A percentile compares a stretch with the other conserved stretches of the same genome.
These are phyloP conservation scores for Arizona elegans DNA, from an alignment of 2,113 vertebrate species.

Conservation along the genomic window DNA sequence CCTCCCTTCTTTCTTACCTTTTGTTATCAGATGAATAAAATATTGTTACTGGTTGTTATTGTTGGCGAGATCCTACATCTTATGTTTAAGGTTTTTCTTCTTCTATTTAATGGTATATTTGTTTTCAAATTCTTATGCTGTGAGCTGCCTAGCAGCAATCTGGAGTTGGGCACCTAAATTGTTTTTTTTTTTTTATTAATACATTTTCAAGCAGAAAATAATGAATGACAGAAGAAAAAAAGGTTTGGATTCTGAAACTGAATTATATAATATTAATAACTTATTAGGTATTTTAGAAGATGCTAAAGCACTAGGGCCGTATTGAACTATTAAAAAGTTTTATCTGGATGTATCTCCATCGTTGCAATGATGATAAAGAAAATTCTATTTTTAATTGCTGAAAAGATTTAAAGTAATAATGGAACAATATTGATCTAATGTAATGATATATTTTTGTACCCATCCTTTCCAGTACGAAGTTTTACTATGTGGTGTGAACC, in stretches of 20 bases:
- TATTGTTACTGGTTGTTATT: neutral
- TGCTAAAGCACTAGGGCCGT: neutral
- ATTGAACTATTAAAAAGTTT: neutral
- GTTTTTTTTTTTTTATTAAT: neutral
- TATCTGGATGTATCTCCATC: neutral
- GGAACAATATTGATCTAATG: neutral
- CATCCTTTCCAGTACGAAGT: neutral
- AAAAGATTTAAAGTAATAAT: neutral
- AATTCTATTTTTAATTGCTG: neutral
- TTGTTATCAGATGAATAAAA: neutral
- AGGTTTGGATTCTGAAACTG: neutral
- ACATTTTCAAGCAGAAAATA: neutral
- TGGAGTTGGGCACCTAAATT: neutral
- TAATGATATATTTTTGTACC: neutral
- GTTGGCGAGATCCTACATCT: neutral
- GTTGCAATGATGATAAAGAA: neutral
- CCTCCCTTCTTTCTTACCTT: neutral
- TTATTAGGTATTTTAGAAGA: neutral
- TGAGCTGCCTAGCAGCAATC: neutral
- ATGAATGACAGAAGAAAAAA: neutral
- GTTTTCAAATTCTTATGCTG: neutral
- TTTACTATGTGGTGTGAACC: neutral
- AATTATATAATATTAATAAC: neutral
- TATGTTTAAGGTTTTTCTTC: neutral
- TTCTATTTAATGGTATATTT: neutral